phyloP scores from a whole-genome alignment of 2,113 vertebrate genomes.

The Meles meles region DNA sequence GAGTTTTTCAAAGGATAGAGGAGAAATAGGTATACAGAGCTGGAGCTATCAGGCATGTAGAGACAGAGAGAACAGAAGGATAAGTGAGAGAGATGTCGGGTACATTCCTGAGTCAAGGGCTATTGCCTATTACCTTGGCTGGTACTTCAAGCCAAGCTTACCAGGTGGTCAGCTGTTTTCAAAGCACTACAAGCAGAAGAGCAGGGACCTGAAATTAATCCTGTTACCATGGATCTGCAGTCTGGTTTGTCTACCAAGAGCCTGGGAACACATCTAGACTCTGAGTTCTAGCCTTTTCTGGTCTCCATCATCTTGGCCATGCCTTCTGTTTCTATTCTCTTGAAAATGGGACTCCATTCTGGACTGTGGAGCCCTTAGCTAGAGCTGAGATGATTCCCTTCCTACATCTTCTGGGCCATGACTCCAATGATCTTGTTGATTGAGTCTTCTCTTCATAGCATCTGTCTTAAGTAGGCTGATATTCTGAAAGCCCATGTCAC shows the following conservation, averaged over 20 bases:
- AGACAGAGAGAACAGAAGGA: background rate
- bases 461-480: background rate
- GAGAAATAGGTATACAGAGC: background rate
- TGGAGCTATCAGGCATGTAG: background rate
- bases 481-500: background rate
- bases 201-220: slow-evolving; percentile 23
- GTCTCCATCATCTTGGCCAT: background rate
- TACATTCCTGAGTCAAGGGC: background rate
- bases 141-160: slow-evolving; percentile 26
- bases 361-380: background rate
- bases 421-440: background rate
- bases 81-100: background rate
- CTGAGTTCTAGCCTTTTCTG: slow-evolving; percentile 12
- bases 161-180: slow-evolving; percentile 50
- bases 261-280: slow-evolving; percentile 3
- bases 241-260: slow-evolving; percentile 16
- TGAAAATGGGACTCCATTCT: background rate
- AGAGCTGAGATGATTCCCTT: background rate
- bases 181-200: background rate
- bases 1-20: background rate
- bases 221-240: slow-evolving; percentile 16
- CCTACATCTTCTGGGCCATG: background rate
- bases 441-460: background rate
- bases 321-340: background rate
- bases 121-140: slow-evolving; percentile 21